Conservation (phyloP, 2,888 invertebrate species). For the Platerodrilus igneus region DNA sequence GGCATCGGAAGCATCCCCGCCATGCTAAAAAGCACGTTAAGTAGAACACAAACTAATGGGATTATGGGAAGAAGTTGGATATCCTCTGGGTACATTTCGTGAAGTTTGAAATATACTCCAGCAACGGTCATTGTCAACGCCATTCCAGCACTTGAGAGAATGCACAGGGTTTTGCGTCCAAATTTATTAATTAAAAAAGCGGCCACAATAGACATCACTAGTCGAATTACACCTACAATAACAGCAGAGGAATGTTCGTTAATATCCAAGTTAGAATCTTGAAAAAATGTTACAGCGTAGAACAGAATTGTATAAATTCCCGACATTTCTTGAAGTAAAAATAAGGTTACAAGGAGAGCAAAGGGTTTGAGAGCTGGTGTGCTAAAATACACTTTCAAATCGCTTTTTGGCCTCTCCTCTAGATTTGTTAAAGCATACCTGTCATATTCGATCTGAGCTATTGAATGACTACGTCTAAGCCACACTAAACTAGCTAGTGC, state of each 20-base stretch:
- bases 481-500: slow-evolving; percentile 61
- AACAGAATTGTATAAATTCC: slow-evolving; percentile 70
- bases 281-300: slow-evolving; percentile 67
- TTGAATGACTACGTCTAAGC: slow-evolving; percentile 59
- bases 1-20: slow-evolving; percentile 69
- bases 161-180: slow-evolving; percentile 59
- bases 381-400: slow-evolving; percentile 43
- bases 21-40: slow-evolving; percentile 70
- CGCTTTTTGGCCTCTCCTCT: slow-evolving; percentile 29
- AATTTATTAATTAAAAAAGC: slow-evolving; percentile 62
- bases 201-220: slow-evolving; percentile 63
- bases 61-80: slow-evolving; percentile 41
- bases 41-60: slow-evolving; percentile 58
- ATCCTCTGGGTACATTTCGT: slow-evolving; percentile 36
- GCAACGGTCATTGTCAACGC: slow-evolving; percentile 55
- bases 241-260: slow-evolving; percentile 67
- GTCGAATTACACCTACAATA: slow-evolving; percentile 62
- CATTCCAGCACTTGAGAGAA: slow-evolving; percentile 62
- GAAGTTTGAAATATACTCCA: slow-evolving; percentile 41
- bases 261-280: slow-evolving; percentile 58
- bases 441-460: slow-evolving; percentile 61
- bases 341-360: slow-evolving; percentile 58
- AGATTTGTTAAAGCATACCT: slow-evolving; percentile 49
- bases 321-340: slow-evolving; percentile 68
- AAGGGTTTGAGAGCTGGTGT: slow-evolving; percentile 65